These are phyloP conservation scores for Cyclophora punctaria DNA, from an alignment of 2,888 invertebrate genomes.

Conservation along the genomic window DNA sequence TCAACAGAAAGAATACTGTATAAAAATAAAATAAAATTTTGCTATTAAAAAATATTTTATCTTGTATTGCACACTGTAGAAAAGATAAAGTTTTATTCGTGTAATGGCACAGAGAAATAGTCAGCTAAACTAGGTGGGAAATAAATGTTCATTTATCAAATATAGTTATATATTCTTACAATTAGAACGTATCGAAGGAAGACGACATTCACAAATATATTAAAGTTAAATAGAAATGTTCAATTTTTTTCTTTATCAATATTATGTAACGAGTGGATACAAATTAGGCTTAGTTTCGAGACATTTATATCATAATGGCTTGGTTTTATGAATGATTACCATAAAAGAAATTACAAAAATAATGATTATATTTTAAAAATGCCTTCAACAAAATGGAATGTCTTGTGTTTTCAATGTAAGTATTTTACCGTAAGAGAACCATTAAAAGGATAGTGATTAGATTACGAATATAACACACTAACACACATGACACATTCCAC, in stretches of 20 bases:
- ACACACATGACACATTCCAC: too few relatives aligned
- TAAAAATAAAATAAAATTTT: conserved; percentile 25
- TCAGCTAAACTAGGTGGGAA: conserved; percentile 46
- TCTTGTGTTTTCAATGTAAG: background rate
- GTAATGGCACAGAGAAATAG: conserved; percentile 48
- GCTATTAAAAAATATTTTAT: background rate
- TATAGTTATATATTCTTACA: background rate
- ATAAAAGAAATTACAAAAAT: conserved; percentile 2
- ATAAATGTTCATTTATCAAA: conserved; percentile 17
- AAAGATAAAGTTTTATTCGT: conserved; percentile 11
- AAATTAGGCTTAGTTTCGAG: conserved; percentile 4
- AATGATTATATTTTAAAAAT: background rate
- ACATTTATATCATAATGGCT: conserved; percentile 1
- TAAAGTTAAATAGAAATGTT: conserved; percentile 3
- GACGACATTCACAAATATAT: conserved; percentile 30
- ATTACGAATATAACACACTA: too few relatives aligned
- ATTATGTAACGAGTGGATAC: background rate
- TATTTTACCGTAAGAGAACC: too few relatives aligned
- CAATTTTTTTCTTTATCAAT: background rate
- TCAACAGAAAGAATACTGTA: conserved; percentile 24
- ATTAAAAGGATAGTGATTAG: too few relatives aligned
- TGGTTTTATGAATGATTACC: background rate
- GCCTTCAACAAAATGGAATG: conserved; percentile 8
- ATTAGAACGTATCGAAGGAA: conserved; percentile 34
- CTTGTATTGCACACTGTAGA: conserved; percentile 5